Base-by-base conservation (phyloP, 2,888 invertebrate species). In the Ectemnius continuus region DNA sequence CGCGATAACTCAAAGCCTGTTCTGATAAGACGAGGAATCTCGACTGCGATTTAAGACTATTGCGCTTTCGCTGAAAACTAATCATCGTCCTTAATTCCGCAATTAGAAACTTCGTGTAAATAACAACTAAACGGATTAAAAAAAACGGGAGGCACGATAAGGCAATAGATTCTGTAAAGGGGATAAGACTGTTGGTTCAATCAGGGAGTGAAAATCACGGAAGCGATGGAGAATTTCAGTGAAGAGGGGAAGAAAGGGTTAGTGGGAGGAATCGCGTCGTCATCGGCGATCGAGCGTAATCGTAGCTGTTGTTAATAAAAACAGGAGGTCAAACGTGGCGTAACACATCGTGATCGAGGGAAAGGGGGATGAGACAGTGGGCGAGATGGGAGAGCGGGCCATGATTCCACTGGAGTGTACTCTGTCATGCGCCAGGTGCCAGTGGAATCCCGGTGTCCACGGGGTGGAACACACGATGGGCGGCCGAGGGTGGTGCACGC, bases 301-400 rank as follows among this genome's bases (percentile, higher is more conserved):
- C 77, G 81, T 84, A 83, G 83, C 85, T 85, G 85, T 85, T 85
- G 82, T 82, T 82, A 82, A 82, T 82, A 83, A 83, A 83, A 83
- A 83, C 83, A 83, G 76, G 71, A 76, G 83, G 77, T 81, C 79
- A 79, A 83, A 81, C 80, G 83, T 74, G 78, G 69, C 82, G 81
- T 79, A 82, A 82, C 80, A 73, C 76, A 16, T 26, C n/a, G 64
- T 18, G 36, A 13, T 14, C 20, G 57, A 63, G 47, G 16, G 60
- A 23, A 23, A 47, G 20, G 23, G 23, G 61, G 28, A 16, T 3
- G 59, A 18, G 63, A 48, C 26, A n/a, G 71, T 61, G 47, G 59
- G 63, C 62, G 59, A 23, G 61, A 52, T 36, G 66, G 66, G 47
- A 57, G 58, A 64, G 61, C 4, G 18, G 57, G 61, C 76, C 72